phyloP scores from a whole-genome alignment of 2,797 vertebrate species.

The Setipinna tenuifilis region DNA sequence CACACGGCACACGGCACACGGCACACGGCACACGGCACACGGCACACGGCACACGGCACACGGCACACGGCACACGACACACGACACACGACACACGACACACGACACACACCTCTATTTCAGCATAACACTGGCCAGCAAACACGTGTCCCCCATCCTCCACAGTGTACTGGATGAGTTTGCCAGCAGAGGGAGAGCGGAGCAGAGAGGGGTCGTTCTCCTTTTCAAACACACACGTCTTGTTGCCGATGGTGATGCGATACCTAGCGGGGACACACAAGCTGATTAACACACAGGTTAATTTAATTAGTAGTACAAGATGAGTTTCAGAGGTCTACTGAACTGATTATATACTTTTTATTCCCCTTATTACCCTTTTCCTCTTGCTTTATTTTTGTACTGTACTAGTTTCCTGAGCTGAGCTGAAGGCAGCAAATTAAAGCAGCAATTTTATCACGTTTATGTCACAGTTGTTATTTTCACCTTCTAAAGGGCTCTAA shows the following conservation, averaged over 20 bases:
- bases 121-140: slow-evolving; percentile 93
- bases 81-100: neutral
- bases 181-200: slow-evolving; percentile 93
- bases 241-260: slow-evolving; percentile 98
- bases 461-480: neutral
- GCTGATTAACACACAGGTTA: neutral
- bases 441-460: neutral
- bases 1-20: neutral
- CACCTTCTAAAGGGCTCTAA: neutral
- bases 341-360: neutral
- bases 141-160: slow-evolving; percentile 98
- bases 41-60: neutral
- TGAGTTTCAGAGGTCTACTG: neutral
- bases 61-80: neutral
- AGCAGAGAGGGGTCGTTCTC: slow-evolving; percentile 96
- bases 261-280: slow-evolving; percentile 74
- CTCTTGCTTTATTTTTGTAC: neutral
- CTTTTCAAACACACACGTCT: slow-evolving; percentile 98
- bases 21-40: neutral
- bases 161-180: slow-evolving; percentile 94
- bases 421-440: neutral
- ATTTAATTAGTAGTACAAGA: neutral
- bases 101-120: slow-evolving; percentile 86
- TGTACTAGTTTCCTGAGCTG: neutral
- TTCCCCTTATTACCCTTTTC: neutral